These are phyloP conservation scores for Neoseiulus cucumeris DNA, from an alignment of 1,140 invertebrate species.

Conservation along the genomic window DNA sequence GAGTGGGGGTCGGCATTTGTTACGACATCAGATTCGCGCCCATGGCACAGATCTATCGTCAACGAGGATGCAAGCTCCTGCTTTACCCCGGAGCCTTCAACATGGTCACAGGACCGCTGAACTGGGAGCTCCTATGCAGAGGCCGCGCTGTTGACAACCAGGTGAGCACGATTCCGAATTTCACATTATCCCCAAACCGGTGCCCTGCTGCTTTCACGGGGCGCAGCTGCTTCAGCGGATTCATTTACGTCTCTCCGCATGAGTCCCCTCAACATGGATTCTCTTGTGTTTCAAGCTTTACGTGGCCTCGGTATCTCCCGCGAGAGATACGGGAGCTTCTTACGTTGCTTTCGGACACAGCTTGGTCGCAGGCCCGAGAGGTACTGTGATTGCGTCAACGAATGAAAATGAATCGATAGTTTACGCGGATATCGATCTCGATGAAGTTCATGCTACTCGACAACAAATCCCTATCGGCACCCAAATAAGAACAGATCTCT, in stretches of 20 bases:
- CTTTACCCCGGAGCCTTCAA: constrained; percentile 88
- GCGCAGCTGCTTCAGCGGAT: not conserved
- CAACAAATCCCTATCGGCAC: not conserved
- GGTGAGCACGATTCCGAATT: constrained; percentile 25
- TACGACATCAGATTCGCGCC: constrained; percentile 83
- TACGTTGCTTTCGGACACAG: constrained; percentile 81
- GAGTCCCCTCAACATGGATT: too few relatives aligned
- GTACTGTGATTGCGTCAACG: constrained; percentile 46
- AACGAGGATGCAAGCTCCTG: constrained; percentile 55
- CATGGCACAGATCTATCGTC: constrained; percentile 59
- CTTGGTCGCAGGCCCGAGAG: constrained; percentile 53
- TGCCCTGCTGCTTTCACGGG: not conserved
- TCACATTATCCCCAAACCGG: not conserved
- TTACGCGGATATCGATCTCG: constrained; percentile 41
- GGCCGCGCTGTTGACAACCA: constrained; percentile 71
- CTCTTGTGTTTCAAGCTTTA: constrained; percentile 22
- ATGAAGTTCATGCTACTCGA: not conserved
- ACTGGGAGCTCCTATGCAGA: constrained; percentile 67
- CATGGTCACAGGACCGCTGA: constrained; percentile 76
- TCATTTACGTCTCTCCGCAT: too few relatives aligned
- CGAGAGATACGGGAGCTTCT: constrained; percentile 42
- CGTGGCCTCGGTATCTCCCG: constrained; percentile 40
- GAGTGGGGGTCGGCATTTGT: constrained; percentile 76
- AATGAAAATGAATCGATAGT: constrained; percentile 46
- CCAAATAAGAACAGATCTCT: not conserved